Conservation (phyloP, 2,797 vertebrate genomes). For the Sebastolobus alascanus region DNA sequence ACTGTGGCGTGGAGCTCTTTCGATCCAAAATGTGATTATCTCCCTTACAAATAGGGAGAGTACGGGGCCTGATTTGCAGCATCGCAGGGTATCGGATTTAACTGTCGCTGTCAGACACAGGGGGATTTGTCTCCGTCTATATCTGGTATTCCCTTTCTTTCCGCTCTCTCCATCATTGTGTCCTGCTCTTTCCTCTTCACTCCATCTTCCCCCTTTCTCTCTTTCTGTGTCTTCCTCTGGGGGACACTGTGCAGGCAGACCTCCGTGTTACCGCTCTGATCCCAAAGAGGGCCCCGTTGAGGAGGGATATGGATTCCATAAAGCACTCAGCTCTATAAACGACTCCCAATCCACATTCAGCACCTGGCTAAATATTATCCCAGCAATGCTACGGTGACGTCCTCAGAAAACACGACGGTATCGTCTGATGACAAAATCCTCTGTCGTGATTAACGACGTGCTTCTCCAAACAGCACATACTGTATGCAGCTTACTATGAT, state of each 20-base stretch:
- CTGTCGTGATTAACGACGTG: conserved; percentile 18
- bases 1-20: conserved; percentile 40
- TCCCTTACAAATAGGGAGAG: conserved; percentile 49
- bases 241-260: conserved; percentile 47
- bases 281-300: conserved; percentile 47
- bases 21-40: conserved; percentile 61
- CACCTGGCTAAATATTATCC: conserved; percentile 80
- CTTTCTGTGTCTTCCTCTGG: conserved; percentile 39
- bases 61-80: conserved; percentile 30
- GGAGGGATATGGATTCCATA: conserved; percentile 65
- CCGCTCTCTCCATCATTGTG: conserved; percentile 54
- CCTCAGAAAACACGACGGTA: conserved; percentile 39
- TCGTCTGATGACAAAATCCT: conserved; percentile 32
- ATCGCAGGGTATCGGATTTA: conserved; percentile 38
- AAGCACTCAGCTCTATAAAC: conserved; percentile 61
- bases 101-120: conserved; percentile 42
- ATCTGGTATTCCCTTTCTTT: conserved; percentile 49
- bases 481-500: not conserved
- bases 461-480: conserved; percentile 2
- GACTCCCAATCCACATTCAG: conserved; percentile 55
- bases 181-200: conserved; percentile 45
- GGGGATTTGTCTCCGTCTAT: conserved; percentile 52
- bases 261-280: conserved; percentile 46
- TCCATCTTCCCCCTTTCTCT: conserved; percentile 40
- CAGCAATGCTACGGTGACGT: conserved; percentile 59